Conservation (phyloP, 2,888 invertebrate genomes). For the Drosophila colorata region DNA sequence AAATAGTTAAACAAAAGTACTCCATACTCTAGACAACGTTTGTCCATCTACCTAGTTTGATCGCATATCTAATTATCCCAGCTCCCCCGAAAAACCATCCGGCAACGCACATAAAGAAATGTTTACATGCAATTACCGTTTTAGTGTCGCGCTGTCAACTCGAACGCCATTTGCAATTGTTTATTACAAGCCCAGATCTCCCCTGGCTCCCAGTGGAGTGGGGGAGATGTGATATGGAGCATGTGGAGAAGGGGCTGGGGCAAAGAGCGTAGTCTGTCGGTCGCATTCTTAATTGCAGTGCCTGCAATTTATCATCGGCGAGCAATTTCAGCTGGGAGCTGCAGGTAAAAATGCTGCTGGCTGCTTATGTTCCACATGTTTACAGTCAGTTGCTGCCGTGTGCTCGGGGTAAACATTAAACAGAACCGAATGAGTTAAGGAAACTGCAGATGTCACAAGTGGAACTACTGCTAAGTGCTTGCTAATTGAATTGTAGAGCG, state of each 20-base stretch:
- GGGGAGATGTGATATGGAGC: no score
- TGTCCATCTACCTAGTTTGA: not conserved
- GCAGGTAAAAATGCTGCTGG: constrained; percentile 51
- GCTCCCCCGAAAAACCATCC: constrained; percentile 10
- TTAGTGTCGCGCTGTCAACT: constrained; percentile 73
- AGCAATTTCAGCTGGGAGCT: constrained; percentile 52
- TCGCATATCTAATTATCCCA: constrained; percentile 40
- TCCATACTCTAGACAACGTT: no score
- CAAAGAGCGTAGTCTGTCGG: constrained; percentile 21
- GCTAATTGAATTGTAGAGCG: constrained; percentile 47
- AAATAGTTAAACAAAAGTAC: no score
- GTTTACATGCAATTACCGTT: constrained; percentile 78
- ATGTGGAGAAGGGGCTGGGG: no score
- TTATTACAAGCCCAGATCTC: constrained; percentile 57
- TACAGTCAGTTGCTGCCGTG: constrained; percentile 27
- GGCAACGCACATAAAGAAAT: constrained; percentile 51
- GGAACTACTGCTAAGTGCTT: constrained; percentile 44
- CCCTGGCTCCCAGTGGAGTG: constrained; percentile 1
- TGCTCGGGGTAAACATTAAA: constrained; percentile 33
- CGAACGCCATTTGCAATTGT: constrained; percentile 67
- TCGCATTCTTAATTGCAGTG: constrained; percentile 68
- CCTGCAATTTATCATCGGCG: constrained; percentile 71
- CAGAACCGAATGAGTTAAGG: constrained; percentile 27
- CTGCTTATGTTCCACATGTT: constrained; percentile 58
- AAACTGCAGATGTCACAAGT: constrained; percentile 11